A percentile compares a stretch with the other conserved stretches of the same genome.
Conservation (phyloP, 2,888 invertebrate genomes). For the Lobophora halterata region DNA sequence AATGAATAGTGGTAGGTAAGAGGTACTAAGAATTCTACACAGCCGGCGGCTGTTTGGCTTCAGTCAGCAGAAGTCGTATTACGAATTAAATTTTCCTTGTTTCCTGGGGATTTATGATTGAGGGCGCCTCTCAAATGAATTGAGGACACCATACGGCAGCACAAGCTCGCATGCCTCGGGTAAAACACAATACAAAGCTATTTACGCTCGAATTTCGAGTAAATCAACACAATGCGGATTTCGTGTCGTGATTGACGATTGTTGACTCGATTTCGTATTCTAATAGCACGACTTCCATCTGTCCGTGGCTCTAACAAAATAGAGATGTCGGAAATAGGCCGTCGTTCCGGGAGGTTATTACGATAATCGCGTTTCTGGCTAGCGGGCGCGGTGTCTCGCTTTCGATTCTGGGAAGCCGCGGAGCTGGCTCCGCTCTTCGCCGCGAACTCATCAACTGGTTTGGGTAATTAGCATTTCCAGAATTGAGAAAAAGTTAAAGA, state of each 20-base stretch:
- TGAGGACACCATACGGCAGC: conserved; percentile 7
- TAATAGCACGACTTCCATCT: conserved; percentile 3
- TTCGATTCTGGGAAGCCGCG: conserved; percentile 70
- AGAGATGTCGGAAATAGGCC: conserved; percentile 58
- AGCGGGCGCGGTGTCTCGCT: conserved; percentile 71
- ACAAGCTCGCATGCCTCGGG: neutral
- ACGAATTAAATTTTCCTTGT: conserved; percentile 7
- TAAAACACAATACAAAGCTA: neutral
- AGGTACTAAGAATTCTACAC: conserved; percentile 6
- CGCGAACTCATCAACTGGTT: conserved; percentile 73
- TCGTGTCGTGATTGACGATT: conserved; percentile 1
- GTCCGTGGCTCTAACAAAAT: conserved; percentile 45
- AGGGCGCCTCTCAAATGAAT: neutral
- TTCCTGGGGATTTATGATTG: neutral
- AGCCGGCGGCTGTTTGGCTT: neutral
- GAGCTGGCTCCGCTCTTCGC: conserved; percentile 44
- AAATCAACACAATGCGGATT: conserved; percentile 1
- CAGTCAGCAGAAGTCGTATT: neutral
- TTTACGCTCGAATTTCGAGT: neutral
- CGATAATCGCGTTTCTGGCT: conserved; percentile 75
- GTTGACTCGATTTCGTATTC: conserved; percentile 6
- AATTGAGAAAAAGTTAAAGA: conserved; percentile 58
- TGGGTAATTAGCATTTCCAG: conserved; percentile 72
- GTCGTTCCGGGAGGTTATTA: conserved; percentile 72
- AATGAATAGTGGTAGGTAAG: neutral